Evolutionary conservation across 2,888 invertebrate genomes (phyloP).

Genomic region (Leucoptera coffeella): DNA sequence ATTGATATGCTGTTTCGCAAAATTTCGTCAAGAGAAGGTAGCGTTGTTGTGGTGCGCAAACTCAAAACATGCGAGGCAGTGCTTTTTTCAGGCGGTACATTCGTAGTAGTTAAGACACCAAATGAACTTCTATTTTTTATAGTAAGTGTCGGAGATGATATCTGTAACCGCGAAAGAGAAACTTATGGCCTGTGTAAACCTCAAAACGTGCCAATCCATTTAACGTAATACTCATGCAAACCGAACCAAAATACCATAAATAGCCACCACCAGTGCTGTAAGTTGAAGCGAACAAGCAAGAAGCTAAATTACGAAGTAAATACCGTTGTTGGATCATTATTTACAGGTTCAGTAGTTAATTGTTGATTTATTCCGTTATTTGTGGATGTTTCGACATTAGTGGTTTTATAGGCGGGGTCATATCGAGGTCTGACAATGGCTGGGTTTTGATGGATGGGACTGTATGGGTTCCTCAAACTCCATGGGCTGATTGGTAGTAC

Average conservation of each 20-base stretch:
- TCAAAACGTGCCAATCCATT: no score
- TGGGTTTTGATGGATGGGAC: conserved; percentile 54
- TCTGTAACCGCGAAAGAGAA: conserved; percentile 48
- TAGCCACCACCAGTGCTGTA: no score
- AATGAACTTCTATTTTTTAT: conserved; percentile 43
- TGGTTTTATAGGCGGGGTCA: conserved; percentile 59
- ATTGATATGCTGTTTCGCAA: conserved; percentile 57
- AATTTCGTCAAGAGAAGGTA: conserved; percentile 56
- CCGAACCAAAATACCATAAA: no score
- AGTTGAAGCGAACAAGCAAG: no score
- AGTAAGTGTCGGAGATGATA: conserved; percentile 46
- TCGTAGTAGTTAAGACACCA: conserved; percentile 38
- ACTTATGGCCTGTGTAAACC: conserved; percentile 31
- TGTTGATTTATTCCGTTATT: conserved; percentile 53
- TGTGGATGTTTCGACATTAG: conserved; percentile 58
- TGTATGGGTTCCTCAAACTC: conserved; percentile 55
- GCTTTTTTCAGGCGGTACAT: conserved; percentile 41
- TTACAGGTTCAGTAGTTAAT: conserved; percentile 50
- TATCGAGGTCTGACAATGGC: conserved; percentile 50
- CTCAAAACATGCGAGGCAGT: conserved; percentile 52
- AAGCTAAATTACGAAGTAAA: no score
- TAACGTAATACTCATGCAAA: no score
- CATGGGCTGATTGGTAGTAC: conserved; percentile 55
- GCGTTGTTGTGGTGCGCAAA: conserved; percentile 51
- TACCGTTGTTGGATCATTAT: conserved; percentile 50